phyloP scores from a whole-genome alignment of 2,113 vertebrate species.

The Dipodomys stephensi region DNA sequence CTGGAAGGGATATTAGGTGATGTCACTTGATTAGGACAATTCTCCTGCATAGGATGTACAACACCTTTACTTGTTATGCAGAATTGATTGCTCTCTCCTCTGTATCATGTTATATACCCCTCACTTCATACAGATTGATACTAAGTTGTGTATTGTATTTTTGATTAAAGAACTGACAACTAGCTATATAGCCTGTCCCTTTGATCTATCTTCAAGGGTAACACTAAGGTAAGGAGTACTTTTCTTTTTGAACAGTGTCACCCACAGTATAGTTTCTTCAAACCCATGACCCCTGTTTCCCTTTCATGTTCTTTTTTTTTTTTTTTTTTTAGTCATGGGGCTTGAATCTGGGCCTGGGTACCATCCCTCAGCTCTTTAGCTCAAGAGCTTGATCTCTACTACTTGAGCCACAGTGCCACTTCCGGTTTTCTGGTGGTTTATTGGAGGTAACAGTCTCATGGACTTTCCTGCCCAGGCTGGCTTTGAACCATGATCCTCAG shows the following conservation, averaged over 20 bases:
- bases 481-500: too few relatives aligned
- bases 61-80: constrained; percentile 10
- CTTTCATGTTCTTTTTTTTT: background rate
- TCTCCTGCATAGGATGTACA: background rate
- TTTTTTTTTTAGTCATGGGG: background rate
- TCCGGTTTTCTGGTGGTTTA: too few relatives aligned
- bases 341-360: too few relatives aligned
- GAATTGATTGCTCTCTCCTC: background rate
- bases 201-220: background rate
- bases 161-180: background rate
- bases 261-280: background rate
- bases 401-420: too few relatives aligned
- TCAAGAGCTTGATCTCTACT: too few relatives aligned
- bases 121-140: background rate
- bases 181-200: background rate
- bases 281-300: background rate
- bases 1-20: constrained; percentile 11
- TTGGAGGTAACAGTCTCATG: too few relatives aligned
- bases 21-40: background rate
- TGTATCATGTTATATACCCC: background rate
- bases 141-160: background rate
- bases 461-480: too few relatives aligned
- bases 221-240: background rate
- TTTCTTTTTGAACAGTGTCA: too few relatives aligned
- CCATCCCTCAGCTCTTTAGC: too few relatives aligned